These are phyloP conservation scores for Spatula versicolor DNA, from an alignment of 2,797 vertebrate genomes.

Conservation along the genomic window DNA sequence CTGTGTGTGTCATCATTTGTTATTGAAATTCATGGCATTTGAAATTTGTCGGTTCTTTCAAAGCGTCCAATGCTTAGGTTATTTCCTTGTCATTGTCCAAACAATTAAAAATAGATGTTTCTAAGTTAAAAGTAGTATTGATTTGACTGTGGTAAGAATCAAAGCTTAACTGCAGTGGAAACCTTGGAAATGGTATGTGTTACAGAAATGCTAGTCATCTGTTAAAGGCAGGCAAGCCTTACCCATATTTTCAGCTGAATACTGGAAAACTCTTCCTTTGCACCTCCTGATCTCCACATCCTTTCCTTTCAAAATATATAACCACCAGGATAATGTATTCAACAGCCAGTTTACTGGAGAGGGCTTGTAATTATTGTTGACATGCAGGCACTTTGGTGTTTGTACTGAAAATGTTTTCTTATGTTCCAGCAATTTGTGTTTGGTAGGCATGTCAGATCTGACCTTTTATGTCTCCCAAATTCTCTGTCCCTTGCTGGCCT, in stretches of 20 bases:
- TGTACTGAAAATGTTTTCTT: not conserved
- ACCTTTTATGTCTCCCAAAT: not conserved
- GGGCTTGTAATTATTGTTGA: not conserved
- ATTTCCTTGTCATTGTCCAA: not conserved
- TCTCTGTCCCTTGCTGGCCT: not conserved
- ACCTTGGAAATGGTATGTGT: not conserved
- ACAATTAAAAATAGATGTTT: not conserved
- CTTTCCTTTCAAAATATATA: not conserved
- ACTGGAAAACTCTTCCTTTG: not conserved
- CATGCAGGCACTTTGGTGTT: not conserved
- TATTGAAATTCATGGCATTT: not conserved
- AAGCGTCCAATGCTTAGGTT: not conserved
- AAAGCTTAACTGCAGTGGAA: not conserved
- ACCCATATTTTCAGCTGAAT: not conserved
- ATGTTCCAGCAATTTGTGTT: not conserved
- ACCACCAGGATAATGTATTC: not conserved
- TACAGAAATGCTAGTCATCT: not conserved
- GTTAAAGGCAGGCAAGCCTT: not conserved
- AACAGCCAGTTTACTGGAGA: not conserved
- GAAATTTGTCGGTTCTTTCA: not conserved
- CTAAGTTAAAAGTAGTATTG: not conserved
- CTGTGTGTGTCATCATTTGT: not conserved
- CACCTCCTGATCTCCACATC: not conserved
- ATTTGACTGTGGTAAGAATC: not conserved
- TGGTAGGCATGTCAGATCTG: not conserved